A percentile compares a stretch with the other conserved stretches of the same genome.
Conservation (phyloP, 2,113 vertebrate species). For the Pelmatolapia mariae region DNA sequence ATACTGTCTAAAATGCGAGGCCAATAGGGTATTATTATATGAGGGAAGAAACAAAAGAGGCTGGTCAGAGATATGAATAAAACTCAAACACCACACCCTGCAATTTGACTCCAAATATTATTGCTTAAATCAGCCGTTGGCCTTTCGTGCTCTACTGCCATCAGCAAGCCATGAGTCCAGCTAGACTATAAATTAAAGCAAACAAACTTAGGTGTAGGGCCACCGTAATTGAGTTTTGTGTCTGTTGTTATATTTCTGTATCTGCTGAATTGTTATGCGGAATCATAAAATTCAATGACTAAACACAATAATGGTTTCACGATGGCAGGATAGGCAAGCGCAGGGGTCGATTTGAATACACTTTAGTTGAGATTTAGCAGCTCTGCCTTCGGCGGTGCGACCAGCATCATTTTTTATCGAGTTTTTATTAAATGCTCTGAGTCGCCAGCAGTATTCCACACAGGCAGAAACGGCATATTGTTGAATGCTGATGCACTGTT, state of each 20-base stretch:
- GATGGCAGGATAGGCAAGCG: conserved; percentile 23
- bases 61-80: conserved; percentile 9
- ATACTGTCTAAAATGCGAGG: background rate
- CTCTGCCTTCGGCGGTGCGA: conserved; percentile 31
- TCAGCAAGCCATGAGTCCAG: conserved; percentile 10
- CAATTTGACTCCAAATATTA: conserved; percentile 44
- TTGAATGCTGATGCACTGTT: conserved; percentile 26
- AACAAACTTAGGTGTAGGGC: conserved; percentile 40
- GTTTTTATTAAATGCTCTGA: conserved; percentile 60
- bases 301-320: conserved; percentile 61
- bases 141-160: conserved; percentile 31
- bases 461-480: conserved; percentile 38
- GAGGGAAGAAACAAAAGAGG: background rate
- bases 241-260: conserved; percentile 50
- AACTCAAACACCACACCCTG: conserved; percentile 2
- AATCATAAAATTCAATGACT: conserved; percentile 69
- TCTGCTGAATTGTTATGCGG: conserved; percentile 47
- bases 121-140: conserved; percentile 45
- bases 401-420: conserved; percentile 49
- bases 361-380: conserved; percentile 57
- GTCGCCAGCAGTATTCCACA: conserved; percentile 26
- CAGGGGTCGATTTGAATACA: conserved; percentile 40
- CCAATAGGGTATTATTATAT: background rate
- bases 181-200: conserved; percentile 50
- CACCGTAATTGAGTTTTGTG: conserved; percentile 55